phyloP scores from a whole-genome alignment of 2,797 vertebrate genomes.

The Sebastes cheni region DNA sequence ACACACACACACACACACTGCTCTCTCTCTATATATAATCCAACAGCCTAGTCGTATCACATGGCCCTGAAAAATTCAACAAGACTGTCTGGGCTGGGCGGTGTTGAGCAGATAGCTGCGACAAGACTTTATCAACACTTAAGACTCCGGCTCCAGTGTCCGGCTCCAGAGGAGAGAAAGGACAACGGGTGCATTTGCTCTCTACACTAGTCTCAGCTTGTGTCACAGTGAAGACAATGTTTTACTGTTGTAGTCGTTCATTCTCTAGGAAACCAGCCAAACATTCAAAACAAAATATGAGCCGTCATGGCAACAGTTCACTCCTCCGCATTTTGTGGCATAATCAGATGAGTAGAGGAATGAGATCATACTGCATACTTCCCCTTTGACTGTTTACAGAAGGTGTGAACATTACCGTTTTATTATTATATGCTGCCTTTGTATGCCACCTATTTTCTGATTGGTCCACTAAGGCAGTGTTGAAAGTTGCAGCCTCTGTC shows the following conservation, averaged over 20 bases:
- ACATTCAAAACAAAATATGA: not conserved
- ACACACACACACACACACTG: not conserved
- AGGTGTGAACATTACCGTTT: not conserved
- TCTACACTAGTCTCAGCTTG: not conserved
- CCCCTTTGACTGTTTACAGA: not conserved
- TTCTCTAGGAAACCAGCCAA: not conserved
- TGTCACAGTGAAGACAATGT: not conserved
- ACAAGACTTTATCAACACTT: conserved; percentile 53
- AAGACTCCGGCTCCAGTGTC: conserved; percentile 22
- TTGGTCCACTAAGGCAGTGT: not conserved
- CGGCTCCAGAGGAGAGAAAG: not conserved
- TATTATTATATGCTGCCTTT: not conserved
- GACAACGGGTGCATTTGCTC: not conserved
- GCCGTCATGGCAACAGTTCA: not conserved
- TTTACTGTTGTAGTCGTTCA: not conserved
- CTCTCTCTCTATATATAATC: conserved; percentile 66
- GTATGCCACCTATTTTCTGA: not conserved
- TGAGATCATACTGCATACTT: not conserved
- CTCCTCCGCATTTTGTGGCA: not conserved
- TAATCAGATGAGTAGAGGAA: not conserved
- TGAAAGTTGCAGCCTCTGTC: not conserved
- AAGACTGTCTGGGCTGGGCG: conserved; percentile 54
- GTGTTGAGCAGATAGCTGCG: conserved; percentile 22
- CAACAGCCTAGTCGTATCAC: conserved; percentile 66
- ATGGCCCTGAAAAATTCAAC: conserved; percentile 82